Base-by-base conservation (phyloP, 2,888 invertebrate species). In the Seira musarum region DNA sequence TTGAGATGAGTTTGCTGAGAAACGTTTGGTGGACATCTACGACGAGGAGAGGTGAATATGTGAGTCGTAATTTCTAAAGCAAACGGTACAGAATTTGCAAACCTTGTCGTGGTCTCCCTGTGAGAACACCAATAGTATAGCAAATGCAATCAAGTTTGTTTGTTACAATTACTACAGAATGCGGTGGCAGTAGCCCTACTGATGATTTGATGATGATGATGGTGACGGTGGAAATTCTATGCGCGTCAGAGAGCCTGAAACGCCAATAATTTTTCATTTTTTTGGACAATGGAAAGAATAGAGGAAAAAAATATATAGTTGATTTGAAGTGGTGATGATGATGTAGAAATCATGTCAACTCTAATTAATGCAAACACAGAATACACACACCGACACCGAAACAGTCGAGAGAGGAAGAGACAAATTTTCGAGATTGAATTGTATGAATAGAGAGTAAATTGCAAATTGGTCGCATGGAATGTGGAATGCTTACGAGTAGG, bases 291-390 rank as follows among this genome's bases (percentile, higher is more conserved):
- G 13, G 5, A 8, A 22, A n/a, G 15, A 3, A 60, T 21, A 60
- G 21, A 19, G 17, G 17, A 13, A 15, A 30, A 53, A 53, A 3
- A 3, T 8, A n/a, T 60, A 19, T 60, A 2, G 60, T 60, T 60
- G 60, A 60, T 60, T 60, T 60, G 19, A 60, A 60, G 22, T 30
- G 8, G 30, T 60, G 60, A 60, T 60, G 60, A 60, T 60, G 60
- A 60, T 60, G 60, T 60, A 21, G 60, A 60, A 60, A 60, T 60
- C 60, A 60, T 60, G 60, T 60, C 60, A 60, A 60, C 60, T 22
- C 60, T 21, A 60, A 60, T 60, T 60, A 60, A 60, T 60, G 60
- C 60, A 60, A 60, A 60, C 60, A 60, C 60, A 60, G 21, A 8
- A 3, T 49, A n/a, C 49, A 8, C 49, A n/a, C 49, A 8, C 49